Base-by-base conservation (phyloP, 2,797 vertebrate species). In the Semotilus atromaculatus region DNA sequence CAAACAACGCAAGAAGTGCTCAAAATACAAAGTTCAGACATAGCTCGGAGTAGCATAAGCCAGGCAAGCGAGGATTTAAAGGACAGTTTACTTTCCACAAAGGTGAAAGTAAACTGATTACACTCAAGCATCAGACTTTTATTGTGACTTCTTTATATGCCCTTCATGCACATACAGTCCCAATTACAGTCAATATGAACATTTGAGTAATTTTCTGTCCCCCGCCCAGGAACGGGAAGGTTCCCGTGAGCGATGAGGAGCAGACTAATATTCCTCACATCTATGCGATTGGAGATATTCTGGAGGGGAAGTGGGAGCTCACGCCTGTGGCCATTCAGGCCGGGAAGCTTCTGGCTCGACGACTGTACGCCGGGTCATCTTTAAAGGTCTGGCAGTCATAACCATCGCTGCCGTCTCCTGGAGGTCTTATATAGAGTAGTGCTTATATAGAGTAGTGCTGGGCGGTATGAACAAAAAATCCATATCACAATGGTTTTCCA, bases 291-390 rank as follows among this genome's bases (percentile, higher is more conserved):
- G 98, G 98, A 7, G 98, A 99, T 91, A 95, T 99, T 53, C 93
- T 98, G 93, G 96, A 99, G 31, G 97, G 95, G 48, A 99, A 97
- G 89, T 96, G 96, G 91, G 97, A 99, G 92, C 96, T 99, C 81
- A 99, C 98, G 0, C 98, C 98, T 0, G 97, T 99, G 1, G 98
- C 98, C 68, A 97, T 99, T 91, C 97, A 97, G 86, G 98, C 97
- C 6, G 98, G 98, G 43, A 97, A 90, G 80, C 93, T 99, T 74
- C 92, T 99, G 85, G 98, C 98, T 2, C 95, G 94, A 11, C 96
- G 98, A 58, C 96, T 99, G 2, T 99, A 94, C 10, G 93, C 72
- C 0, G 94, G 95, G 72, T 83, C 93, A 21, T 89, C 91, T 2
- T 7, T 94, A 83, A 99, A 99, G 96, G 98, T 98, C 29, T 11